These are phyloP conservation scores for Amblyjoppa proteus DNA, from an alignment of 2,888 invertebrate genomes.

Conservation along the genomic window DNA sequence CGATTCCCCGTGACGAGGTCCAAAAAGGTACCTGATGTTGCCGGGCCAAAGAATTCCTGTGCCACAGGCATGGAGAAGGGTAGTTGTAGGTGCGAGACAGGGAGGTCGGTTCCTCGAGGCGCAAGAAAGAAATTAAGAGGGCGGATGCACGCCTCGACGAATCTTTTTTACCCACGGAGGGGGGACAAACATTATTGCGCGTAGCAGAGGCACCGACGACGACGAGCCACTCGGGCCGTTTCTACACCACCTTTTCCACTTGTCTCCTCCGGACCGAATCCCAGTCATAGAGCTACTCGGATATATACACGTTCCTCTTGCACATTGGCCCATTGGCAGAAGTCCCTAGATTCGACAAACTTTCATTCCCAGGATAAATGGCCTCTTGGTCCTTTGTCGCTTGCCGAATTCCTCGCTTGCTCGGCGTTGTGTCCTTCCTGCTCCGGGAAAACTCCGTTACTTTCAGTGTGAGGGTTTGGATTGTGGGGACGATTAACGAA, in stretches of 20 bases:
- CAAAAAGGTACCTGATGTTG: conserved; percentile 36
- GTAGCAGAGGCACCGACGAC: conserved; percentile 38
- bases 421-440: neutral
- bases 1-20: conserved; percentile 45
- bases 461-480: neutral
- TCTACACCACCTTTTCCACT: conserved; percentile 63
- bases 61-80: conserved; percentile 27
- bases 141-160: conserved; percentile 74
- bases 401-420: neutral
- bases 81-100: conserved; percentile 49
- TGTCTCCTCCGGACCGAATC: conserved; percentile 38
- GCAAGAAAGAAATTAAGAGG: conserved; percentile 69
- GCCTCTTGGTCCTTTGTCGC: neutral
- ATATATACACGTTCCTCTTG: neutral
- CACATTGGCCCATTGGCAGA: neutral
- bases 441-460: conserved; percentile 1
- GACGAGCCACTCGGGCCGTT: conserved; percentile 53
- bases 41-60: conserved; percentile 28
- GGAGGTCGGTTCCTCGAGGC: conserved; percentile 28
- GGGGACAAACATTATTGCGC: conserved; percentile 69
- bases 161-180: conserved; percentile 62
- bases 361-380: conserved; percentile 6
- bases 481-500: neutral
- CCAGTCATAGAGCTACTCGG: neutral
- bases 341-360: conserved; percentile 1